phyloP scores from a whole-genome alignment of 2,888 invertebrate genomes.

The Drosophila borealis region DNA sequence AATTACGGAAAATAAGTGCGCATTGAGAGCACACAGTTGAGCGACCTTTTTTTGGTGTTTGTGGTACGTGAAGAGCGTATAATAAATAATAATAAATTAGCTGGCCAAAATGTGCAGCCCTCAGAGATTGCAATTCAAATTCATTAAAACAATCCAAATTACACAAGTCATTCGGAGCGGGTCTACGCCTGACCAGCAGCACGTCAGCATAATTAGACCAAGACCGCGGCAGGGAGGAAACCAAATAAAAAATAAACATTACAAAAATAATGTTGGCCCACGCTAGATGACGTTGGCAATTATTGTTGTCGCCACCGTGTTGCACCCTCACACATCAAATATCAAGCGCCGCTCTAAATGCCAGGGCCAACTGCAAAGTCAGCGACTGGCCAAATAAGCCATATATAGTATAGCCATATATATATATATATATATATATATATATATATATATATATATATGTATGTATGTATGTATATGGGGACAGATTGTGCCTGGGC shows the following conservation, averaged over 20 bases:
- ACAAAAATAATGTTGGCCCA: conserved; percentile 50
- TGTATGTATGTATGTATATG: neutral
- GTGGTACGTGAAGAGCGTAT: neutral
- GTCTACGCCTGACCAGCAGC: conserved; percentile 34
- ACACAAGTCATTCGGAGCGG: conserved; percentile 51
- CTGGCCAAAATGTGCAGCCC: conserved; percentile 31
- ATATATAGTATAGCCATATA: neutral
- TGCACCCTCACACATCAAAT: conserved; percentile 58
- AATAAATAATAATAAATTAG: conserved; percentile 29
- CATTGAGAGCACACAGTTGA: conserved; percentile 52
- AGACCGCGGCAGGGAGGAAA: conserved; percentile 47
- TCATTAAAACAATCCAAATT: conserved; percentile 51
- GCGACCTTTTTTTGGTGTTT: conserved; percentile 27
- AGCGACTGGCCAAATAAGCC: conserved; percentile 31
- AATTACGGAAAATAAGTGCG: conserved; percentile 62
- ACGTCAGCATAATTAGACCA: conserved; percentile 77
- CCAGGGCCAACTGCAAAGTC: conserved; percentile 31
- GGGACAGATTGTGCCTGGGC: conserved; percentile 25
- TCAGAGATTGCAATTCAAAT: conserved; percentile 54
- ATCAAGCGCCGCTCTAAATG: conserved; percentile 44
- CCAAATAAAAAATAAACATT: neutral
- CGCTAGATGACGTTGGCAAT: conserved; percentile 38
- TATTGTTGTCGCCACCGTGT: conserved; percentile 27
- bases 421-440: neutral
- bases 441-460: neutral